Base-by-base conservation (phyloP, 2,888 invertebrate genomes). In the Mesorhabditis belari region DNA sequence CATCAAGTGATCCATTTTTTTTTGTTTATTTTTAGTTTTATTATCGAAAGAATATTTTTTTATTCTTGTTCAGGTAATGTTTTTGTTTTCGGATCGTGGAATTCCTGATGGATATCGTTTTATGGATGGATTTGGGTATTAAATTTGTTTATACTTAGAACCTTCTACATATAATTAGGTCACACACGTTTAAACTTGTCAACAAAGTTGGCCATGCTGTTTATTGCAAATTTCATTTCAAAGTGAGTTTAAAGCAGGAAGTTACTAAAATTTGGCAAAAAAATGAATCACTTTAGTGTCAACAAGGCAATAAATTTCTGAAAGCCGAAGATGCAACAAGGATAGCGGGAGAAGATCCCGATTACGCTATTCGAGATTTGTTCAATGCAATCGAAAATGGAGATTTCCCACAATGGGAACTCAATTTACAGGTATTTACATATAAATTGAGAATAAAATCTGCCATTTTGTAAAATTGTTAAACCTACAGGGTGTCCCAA, bases 351-450 rank as follows among this genome's bases (percentile, higher is more conserved):
- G 52, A 57, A 5, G 79, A 82, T 56, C 81, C 81, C 4, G 83
- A 82, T 64, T 82, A 82, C 61, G 63, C 75, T 27, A 76, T 71
- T 19, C 70, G 79, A 9, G 83, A 83, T 61, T 65, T 83, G 35
- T 83, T 74, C 71, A 79, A 83, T 56, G 71, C 79, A 19, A 83
- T 83, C 52, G 79, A 76, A 4, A 60, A 67, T 17, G 79, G 77
- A 6, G 67, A 80, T 5, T 82, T 71, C 63, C 85, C 85, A 1
- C 65, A 79, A 0, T 85, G 85, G 85, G 81, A 72, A 52, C 65
- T 85, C 23, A 81, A 79, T 56, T 79, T 85, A 57, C 74, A 75
- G 82, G 66, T 67, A 9, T 17, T n/a, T 50, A n/a, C 35, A n/a
- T n/a, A n/a, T n/a, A n/a, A n/a, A n/a, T 17, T 9, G 35, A 17